Conservation (phyloP, 2,797 vertebrate species). For the Perodicticus potto region DNA sequence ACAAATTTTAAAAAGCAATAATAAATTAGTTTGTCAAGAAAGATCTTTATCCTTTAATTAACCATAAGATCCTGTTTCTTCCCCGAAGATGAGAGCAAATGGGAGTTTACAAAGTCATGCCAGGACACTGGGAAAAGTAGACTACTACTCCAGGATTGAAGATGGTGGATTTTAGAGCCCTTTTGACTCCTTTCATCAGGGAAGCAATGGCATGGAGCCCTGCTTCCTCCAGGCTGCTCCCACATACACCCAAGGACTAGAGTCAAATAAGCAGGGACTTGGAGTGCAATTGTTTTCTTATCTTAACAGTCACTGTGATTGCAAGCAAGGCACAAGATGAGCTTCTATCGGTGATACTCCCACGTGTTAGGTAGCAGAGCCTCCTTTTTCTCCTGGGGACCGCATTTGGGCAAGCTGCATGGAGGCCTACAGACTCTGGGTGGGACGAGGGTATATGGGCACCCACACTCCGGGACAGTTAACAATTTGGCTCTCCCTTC, state of each 20-base stretch:
- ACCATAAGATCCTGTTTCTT: not conserved
- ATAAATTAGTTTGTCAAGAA: slow-evolving; percentile 27
- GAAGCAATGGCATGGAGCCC: not conserved
- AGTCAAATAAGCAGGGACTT: not conserved
- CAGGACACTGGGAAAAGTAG: not conserved
- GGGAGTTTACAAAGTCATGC: not conserved
- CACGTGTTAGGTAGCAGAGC: not conserved
- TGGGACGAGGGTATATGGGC: too few species aligned
- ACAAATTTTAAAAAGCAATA: not conserved
- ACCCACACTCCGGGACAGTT: not conserved
- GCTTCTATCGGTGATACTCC: not conserved
- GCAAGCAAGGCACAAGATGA: not conserved
- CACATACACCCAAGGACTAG: not conserved
- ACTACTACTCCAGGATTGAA: not conserved
- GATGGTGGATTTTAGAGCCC: not conserved
- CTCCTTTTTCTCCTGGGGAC: not conserved
- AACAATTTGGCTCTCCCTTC: not conserved
- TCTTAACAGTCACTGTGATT: not conserved
- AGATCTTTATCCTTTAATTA: not conserved
- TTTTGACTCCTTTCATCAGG: not conserved
- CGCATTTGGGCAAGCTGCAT: fast-evolving
- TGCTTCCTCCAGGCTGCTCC: not conserved
- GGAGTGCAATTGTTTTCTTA: not conserved
- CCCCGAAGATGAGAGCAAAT: not conserved
- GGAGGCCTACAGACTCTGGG: not conserved